Percentiles rank a stretch among this genome's conserved stretches.
Evolutionary conservation across 2,888 invertebrate genomes (phyloP).

Genomic region (Alsophila aescularia): DNA sequence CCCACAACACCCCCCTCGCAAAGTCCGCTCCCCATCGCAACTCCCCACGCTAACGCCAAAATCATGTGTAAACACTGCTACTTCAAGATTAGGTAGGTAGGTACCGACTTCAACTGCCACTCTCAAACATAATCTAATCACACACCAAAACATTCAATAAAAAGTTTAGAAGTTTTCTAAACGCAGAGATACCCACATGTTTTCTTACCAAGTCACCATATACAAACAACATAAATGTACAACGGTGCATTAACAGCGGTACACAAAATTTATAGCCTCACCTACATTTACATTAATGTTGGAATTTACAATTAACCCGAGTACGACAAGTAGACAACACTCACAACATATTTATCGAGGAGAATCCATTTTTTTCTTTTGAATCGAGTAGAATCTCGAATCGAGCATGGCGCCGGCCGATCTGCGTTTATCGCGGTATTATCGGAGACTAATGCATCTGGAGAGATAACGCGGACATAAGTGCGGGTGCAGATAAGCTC

Average conservation of each 20-base stretch:
- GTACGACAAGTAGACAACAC: constrained; percentile 59
- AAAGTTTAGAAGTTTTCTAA: neutral
- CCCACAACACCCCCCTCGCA: too few relatives aligned
- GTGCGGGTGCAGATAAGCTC: constrained; percentile 82
- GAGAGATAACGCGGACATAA: constrained; percentile 76
- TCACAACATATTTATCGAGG: constrained; percentile 80
- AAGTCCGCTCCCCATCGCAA: too few relatives aligned
- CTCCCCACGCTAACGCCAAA: too few relatives aligned
- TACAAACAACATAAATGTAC: constrained; percentile 46
- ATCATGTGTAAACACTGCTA: too few relatives aligned
- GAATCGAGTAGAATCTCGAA: constrained; percentile 77
- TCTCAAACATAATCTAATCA: neutral
- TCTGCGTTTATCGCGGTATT: constrained; percentile 80
- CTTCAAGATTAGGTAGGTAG: too few relatives aligned
- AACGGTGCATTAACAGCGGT: constrained; percentile 45
- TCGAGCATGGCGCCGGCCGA: constrained; percentile 81
- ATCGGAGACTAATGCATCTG: constrained; percentile 83
- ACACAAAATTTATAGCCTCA: constrained; percentile 56
- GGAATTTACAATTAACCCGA: constrained; percentile 78
- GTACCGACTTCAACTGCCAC: too few relatives aligned
- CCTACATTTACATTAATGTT: constrained; percentile 60
- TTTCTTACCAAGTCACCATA: too few relatives aligned
- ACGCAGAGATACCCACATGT: constrained; percentile 1
- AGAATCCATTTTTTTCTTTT: constrained; percentile 77
- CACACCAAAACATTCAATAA: neutral